Percentiles rank a stretch among this genome's conserved stretches.
Conservation (phyloP, 2,113 vertebrate genomes). For the Telmatochromis sp. region DNA sequence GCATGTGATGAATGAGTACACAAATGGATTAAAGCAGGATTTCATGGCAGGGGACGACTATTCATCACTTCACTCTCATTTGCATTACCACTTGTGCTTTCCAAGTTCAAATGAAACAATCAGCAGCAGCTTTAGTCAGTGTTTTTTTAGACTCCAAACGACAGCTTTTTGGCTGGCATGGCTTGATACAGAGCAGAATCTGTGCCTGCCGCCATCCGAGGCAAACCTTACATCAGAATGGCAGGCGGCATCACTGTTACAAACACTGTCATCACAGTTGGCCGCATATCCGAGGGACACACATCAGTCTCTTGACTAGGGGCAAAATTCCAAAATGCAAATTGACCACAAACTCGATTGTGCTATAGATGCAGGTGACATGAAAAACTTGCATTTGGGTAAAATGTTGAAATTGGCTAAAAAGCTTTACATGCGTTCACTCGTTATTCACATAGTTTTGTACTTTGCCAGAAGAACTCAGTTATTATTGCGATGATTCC, state of each 20-base stretch:
- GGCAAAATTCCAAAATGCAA: constrained; percentile 12
- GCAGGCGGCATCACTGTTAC: constrained; percentile 9
- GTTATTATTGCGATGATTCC: not conserved
- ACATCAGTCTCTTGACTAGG: not conserved
- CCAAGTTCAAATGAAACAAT: constrained; percentile 20
- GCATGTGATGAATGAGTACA: constrained; percentile 7
- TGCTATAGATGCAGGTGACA: not conserved
- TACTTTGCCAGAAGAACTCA: not conserved
- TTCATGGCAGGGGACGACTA: not conserved
- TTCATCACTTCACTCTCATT: not conserved
- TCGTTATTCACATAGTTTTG: not conserved
- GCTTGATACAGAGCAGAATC: constrained; percentile 28
- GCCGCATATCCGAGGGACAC: not conserved
- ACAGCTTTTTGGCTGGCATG: not conserved
- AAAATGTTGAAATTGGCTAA: not conserved
- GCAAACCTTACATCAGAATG: constrained; percentile 3
- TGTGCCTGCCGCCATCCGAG: not conserved
- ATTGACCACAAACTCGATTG: not conserved
- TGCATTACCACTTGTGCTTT: not conserved
- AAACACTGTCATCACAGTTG: constrained; percentile 9
- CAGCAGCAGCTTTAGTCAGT: not conserved
- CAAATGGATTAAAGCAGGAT: not conserved
- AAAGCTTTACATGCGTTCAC: not conserved
- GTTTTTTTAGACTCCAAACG: not conserved
- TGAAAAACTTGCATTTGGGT: not conserved